Conservation (phyloP, 1,140 invertebrate genomes). For the Plutomurus gul region DNA sequence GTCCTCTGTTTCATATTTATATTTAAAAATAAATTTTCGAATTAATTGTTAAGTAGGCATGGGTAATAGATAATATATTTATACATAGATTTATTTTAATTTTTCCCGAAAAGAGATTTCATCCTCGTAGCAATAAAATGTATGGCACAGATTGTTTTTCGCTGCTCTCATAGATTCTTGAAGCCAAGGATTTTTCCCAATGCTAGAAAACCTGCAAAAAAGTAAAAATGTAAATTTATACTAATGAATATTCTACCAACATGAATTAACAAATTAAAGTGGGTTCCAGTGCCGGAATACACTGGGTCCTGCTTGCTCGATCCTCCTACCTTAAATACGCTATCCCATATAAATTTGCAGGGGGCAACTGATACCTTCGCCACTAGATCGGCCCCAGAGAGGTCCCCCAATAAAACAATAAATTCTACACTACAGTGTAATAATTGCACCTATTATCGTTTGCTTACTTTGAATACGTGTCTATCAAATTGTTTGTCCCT, state of each 20-base stretch:
- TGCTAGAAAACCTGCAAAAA: background rate
- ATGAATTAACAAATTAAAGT: no score
- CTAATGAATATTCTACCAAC: no score
- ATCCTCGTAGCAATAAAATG: constrained; percentile 22
- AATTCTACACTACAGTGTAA: no score
- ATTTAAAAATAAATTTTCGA: no score
- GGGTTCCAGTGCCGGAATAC: no score
- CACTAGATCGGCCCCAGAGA: no score
- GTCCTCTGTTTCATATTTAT: no score
- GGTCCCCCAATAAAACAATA: no score
- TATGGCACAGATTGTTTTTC: background rate
- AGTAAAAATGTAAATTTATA: background rate
- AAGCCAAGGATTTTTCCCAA: constrained; percentile 39
- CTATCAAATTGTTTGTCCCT: constrained; percentile 25
- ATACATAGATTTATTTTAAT: background rate
- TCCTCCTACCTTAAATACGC: background rate
- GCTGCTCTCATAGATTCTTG: constrained; percentile 26
- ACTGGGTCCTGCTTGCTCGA: background rate
- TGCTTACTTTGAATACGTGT: background rate
- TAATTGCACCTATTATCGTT: background rate
- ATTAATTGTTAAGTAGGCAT: no score
- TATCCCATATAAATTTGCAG: no score
- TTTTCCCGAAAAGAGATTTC: background rate
- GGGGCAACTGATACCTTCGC: no score
- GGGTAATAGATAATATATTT: no score